Base-by-base conservation (phyloP, 2,113 vertebrate species). In the Capricornis sumatraensis region DNA sequence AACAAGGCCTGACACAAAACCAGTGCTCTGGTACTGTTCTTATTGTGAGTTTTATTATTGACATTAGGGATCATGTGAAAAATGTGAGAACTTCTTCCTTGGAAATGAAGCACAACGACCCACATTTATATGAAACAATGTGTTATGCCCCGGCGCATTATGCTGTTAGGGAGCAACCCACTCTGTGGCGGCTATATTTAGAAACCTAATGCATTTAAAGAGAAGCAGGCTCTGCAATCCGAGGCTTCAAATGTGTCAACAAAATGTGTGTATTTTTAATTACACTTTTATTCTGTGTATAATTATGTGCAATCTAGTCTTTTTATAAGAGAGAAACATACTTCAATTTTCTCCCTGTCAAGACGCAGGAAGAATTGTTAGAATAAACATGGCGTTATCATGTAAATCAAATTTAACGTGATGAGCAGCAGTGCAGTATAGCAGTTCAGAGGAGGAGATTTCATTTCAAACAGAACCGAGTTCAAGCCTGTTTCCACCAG, bases 111-210 rank as follows among this genome's bases (percentile, higher is more conserved):
- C 36, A 47, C 16, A 53, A 27, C 17, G 3, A 53, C 30, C 2
- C 7, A 7, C 17, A 13, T 83, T 57, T 45, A 8, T 67, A 50
- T 40, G 28, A 53, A 55, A 47, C 7, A 55, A n/a, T 47, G 17
- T 0, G 3, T 23, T 33, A 9, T 33, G 5, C 5, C 16, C 27
- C 1, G 1, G 43, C 13, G 0, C 30, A 2, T 55, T 40, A 10
- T 53, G 33, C 5, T 85, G 17, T 52, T 82, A n/a, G 50, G 55
- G 2, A 27, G n/a, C 17, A 58, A 16, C 43, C 30, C 67, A 3
- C 27, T 78, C 86, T 62, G 23, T 19, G 55, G 15, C 23, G 25
- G 27, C 30, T 27, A 14, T 47, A 53, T 52, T 91, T 92, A 96
- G 30, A 57, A 78, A 87, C 45, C 36, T 28, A 94, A 64, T 36